phyloP scores from a whole-genome alignment of 2,113 vertebrate species.

The Hyperoodon ampullatus region DNA sequence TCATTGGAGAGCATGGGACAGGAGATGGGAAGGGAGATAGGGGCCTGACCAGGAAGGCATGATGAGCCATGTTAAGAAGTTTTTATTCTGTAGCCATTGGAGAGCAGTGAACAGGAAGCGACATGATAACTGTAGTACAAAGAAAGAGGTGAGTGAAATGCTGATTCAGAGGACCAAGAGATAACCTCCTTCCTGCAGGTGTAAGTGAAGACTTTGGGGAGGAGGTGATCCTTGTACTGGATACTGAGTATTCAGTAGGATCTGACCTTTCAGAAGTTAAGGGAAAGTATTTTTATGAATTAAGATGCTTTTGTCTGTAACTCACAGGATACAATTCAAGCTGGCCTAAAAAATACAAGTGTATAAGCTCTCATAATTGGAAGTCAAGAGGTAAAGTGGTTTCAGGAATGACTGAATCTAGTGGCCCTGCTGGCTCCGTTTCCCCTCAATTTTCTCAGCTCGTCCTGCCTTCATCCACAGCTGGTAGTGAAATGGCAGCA shows the following conservation, averaged over 20 bases:
- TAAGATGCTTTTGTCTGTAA: not conserved
- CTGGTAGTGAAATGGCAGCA: not conserved
- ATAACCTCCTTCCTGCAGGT: not conserved
- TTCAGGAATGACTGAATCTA: not conserved
- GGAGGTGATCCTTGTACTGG: not conserved
- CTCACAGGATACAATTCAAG: not conserved
- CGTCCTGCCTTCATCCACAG: not conserved
- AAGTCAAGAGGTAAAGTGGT: not conserved
- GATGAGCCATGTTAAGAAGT: not conserved
- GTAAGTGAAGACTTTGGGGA: not conserved
- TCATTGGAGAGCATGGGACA: not conserved
- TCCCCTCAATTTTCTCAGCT: not conserved
- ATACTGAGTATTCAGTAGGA: not conserved
- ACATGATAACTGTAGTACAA: not conserved
- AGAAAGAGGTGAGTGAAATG: not conserved
- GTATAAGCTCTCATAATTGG: not conserved
- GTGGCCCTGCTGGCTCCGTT: not conserved
- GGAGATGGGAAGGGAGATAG: not conserved
- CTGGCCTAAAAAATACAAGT: not conserved
- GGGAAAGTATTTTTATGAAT: not conserved
- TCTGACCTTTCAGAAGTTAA: conserved; percentile 1
- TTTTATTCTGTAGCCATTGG: not conserved
- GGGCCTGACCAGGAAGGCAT: not conserved
- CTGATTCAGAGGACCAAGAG: not conserved
- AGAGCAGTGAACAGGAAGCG: not conserved